phyloP scores from a whole-genome alignment of 2,113 vertebrate genomes.

The Laticauda laticaudata region DNA sequence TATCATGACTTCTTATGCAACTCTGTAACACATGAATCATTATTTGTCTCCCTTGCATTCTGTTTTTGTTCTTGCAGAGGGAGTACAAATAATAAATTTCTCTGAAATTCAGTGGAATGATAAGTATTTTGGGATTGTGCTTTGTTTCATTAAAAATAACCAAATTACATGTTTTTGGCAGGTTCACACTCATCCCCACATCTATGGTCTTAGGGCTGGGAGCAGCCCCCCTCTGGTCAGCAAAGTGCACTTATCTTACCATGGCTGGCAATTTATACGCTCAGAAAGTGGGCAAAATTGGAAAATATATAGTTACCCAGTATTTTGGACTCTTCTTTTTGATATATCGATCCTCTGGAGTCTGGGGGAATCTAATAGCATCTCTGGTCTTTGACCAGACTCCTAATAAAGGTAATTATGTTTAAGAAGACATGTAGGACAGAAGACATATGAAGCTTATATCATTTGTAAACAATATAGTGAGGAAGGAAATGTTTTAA shows the following conservation, averaged over 20 bases:
- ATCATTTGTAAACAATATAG: neutral
- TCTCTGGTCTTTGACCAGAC: neutral
- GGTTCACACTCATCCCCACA: conserved; percentile 89
- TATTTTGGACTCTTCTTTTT: neutral
- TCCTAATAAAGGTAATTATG: conserved; percentile 31
- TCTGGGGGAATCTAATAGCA: neutral
- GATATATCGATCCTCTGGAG: neutral
- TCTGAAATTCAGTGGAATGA: neutral
- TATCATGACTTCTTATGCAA: neutral
- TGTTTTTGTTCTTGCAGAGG: neutral
- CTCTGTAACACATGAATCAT: neutral
- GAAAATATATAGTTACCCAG: neutral
- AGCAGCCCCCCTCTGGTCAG: conserved; percentile 71
- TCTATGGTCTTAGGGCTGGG: conserved; percentile 89
- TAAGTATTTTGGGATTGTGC: neutral
- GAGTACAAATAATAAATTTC: neutral
- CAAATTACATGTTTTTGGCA: conserved; percentile 59
- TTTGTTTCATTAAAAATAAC: conserved; percentile 17
- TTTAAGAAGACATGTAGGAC: neutral
- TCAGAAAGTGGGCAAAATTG: neutral
- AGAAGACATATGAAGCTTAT: neutral
- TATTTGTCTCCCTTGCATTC: neutral
- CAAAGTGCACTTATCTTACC: neutral
- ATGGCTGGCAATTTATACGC: neutral
- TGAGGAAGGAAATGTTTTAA: neutral